A percentile compares a stretch with the other conserved stretches of the same genome.
Evolutionary conservation across 2,888 invertebrate species (phyloP).

Genomic region (Tiphia femorata): DNA sequence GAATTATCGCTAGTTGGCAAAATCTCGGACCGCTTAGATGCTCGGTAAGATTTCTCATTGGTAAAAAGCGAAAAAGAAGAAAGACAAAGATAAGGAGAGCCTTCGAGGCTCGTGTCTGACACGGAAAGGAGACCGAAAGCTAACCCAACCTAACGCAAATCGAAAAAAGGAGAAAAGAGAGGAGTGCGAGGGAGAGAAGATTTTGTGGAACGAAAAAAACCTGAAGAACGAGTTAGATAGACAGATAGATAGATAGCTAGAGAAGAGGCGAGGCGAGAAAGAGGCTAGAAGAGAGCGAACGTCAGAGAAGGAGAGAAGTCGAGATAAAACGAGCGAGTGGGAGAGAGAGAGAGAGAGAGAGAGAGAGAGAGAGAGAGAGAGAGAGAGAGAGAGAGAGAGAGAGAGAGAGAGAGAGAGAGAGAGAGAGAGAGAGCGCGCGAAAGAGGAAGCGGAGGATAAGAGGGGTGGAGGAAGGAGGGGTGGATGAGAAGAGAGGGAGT

Average conservation of each 20-base stretch:
- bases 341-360: slow-evolving; percentile 26
- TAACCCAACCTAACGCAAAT: neutral
- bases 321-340: too few species aligned
- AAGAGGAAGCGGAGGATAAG: slow-evolving; percentile 21
- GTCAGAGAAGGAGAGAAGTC: slow-evolving; percentile 6
- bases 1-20: slow-evolving; percentile 36
- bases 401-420: slow-evolving; percentile 23
- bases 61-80: neutral
- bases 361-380: slow-evolving; percentile 22
- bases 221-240: neutral
- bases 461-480: too few species aligned
- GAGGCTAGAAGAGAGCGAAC: slow-evolving; percentile 4
- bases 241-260: neutral
- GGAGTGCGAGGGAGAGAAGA: slow-evolving; percentile 11
- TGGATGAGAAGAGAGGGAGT: slow-evolving; percentile 22
- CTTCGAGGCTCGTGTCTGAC: neutral
- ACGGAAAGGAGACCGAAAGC: neutral
- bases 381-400: slow-evolving; percentile 21
- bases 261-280: slow-evolving; percentile 2
- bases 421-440: slow-evolving; percentile 12
- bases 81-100: neutral
- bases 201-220: slow-evolving; percentile 19
- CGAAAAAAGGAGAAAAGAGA: neutral
- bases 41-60: neutral
- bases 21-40: slow-evolving; percentile 25